These are phyloP conservation scores for Leptogaster cylindrica DNA, from an alignment of 2,888 invertebrate species.

Conservation along the genomic window DNA sequence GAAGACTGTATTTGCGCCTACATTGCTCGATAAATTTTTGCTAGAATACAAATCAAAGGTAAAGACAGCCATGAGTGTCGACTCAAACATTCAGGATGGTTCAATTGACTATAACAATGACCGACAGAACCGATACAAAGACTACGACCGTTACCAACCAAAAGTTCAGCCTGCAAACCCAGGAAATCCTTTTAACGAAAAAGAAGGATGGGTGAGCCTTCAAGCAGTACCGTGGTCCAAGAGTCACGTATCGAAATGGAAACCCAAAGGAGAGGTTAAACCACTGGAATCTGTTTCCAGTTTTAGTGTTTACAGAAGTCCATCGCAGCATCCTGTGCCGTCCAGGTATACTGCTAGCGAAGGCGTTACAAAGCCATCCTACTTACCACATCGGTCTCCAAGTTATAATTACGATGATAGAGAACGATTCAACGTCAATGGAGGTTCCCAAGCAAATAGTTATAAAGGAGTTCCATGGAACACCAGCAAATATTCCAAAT, in stretches of 20 bases:
- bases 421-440: slow-evolving; percentile 27
- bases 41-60: slow-evolving; percentile 68
- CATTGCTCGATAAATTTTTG: slow-evolving; percentile 68
- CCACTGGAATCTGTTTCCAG: slow-evolving; percentile 56
- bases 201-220: slow-evolving; percentile 78
- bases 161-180: too few relatives aligned
- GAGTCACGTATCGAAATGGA: slow-evolving; percentile 82
- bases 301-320: slow-evolving; percentile 47
- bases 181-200: slow-evolving; percentile 66
- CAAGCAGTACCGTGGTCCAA: slow-evolving; percentile 82
- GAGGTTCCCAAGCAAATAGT: not conserved
- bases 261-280: slow-evolving; percentile 67
- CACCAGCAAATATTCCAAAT: slow-evolving; percentile 3
- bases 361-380: not conserved
- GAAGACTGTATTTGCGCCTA: slow-evolving; percentile 62
- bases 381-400: slow-evolving; percentile 21
- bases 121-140: not conserved
- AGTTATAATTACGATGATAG: slow-evolving; percentile 30
- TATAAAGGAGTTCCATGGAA: slow-evolving; percentile 25
- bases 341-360: slow-evolving; percentile 24
- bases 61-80: not conserved
- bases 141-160: not conserved
- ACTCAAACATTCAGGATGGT: not conserved
- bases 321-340: not conserved
- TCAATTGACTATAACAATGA: not conserved